Evolutionary conservation across 2,888 invertebrate genomes (phyloP).

Genomic region (Dynastes grantii): DNA sequence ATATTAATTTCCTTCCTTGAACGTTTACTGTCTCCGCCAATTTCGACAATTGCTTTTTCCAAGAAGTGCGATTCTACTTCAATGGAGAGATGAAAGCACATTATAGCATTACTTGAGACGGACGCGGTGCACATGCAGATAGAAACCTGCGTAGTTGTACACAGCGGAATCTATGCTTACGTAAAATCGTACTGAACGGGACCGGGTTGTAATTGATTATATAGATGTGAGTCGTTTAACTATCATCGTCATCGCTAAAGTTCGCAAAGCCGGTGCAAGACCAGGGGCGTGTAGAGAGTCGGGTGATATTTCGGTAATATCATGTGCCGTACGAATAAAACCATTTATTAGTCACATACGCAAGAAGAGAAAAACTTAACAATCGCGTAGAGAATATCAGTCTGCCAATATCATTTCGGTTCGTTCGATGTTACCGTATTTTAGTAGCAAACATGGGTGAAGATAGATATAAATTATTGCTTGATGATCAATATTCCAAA

Average conservation of each 20-base stretch:
- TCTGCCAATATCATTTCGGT: no score
- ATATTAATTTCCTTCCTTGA: slow-evolving; percentile 23
- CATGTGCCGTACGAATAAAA: no score
- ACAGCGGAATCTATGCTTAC: background rate
- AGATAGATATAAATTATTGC: no score
- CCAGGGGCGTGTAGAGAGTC: no score
- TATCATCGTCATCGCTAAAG: background rate
- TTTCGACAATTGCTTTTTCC: slow-evolving; percentile 7
- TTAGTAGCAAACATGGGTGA: no score
- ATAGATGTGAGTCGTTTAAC: background rate
- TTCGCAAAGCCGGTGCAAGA: background rate
- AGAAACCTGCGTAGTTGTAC: background rate
- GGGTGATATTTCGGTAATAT: background rate
- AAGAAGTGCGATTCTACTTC: slow-evolving; percentile 9
- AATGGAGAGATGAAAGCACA: slow-evolving; percentile 7
- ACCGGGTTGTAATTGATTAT: background rate
- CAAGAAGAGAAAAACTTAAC: no score
- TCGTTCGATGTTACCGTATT: no score
- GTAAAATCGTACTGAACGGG: background rate
- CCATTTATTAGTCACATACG: no score
- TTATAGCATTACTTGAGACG: slow-evolving; percentile 19
- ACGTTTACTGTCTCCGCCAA: slow-evolving; percentile 8
- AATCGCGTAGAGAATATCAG: no score
- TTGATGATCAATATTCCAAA: no score
- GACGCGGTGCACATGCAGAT: background rate